phyloP scores from a whole-genome alignment of 2,113 vertebrate species.

The Chiloscyllium plagiosum region DNA sequence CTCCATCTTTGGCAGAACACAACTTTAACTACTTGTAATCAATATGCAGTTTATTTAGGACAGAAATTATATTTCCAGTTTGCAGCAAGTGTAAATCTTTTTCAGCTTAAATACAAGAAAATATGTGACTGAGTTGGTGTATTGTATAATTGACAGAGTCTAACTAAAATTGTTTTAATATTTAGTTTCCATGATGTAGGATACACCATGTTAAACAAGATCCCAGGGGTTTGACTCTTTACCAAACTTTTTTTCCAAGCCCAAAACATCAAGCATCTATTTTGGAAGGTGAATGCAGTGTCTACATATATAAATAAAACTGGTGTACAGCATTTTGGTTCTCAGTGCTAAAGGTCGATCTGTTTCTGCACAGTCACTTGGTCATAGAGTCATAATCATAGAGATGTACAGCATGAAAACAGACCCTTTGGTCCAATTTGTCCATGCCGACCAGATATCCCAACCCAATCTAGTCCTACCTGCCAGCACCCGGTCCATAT shows the following conservation, averaged over 20 bases:
- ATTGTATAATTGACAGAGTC: background rate
- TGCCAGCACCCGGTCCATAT: too few species aligned
- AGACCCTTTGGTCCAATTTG: too few species aligned
- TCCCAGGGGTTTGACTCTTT: background rate
- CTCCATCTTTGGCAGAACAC: background rate
- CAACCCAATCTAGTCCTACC: too few species aligned
- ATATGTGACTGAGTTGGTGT: background rate
- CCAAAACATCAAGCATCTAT: background rate
- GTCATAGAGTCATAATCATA: background rate
- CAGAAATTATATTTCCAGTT: background rate
- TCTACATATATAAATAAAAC: background rate
- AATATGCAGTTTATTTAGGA: background rate
- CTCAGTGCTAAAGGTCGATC: background rate
- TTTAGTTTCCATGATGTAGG: background rate
- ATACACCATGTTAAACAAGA: background rate
- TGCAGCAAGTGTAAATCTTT: background rate
- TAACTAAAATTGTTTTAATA: background rate
- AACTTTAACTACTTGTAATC: background rate
- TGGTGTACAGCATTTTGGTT: background rate
- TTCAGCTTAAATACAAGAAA: background rate
- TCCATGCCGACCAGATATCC: too few species aligned
- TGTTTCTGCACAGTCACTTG: background rate
- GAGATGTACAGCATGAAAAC: too few species aligned
- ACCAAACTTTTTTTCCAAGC: background rate
- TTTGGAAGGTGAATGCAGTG: background rate